A percentile compares a stretch with the other conserved stretches of the same genome.
Evolutionary conservation across 1,140 invertebrate species (phyloP).

Genomic region (Listronotus oregonensis): DNA sequence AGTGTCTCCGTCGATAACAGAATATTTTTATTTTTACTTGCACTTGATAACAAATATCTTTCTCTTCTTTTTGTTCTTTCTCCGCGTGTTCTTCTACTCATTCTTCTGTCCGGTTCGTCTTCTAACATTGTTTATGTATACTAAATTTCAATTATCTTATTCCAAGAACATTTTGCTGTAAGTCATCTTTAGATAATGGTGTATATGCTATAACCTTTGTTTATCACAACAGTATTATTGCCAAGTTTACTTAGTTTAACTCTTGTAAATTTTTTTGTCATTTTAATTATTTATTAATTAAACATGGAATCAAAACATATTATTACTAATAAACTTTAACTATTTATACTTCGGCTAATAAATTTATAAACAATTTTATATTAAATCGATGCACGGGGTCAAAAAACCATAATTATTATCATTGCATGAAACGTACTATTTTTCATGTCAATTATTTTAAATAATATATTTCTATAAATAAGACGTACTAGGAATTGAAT

Average conservation of each 20-base stretch:
- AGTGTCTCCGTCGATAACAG: constrained; percentile 26
- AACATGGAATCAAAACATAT: not conserved
- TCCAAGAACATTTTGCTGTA: constrained; percentile 2
- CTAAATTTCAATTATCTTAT: constrained; percentile 18
- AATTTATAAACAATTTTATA: not conserved
- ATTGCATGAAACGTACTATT: not conserved
- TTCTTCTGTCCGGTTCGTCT: constrained; percentile 25
- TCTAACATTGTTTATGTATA: constrained; percentile 19
- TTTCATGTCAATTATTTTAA: not conserved
- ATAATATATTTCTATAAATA: no score
- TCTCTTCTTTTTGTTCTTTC: constrained; percentile 50
- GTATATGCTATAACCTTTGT: no score
- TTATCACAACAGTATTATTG: no score
- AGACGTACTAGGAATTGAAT: no score
- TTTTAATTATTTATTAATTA: no score
- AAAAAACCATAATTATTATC: constrained; percentile 9
- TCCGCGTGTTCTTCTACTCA: constrained; percentile 46
- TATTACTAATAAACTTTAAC: not conserved
- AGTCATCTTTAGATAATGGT: no score
- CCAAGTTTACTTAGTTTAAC: no score
- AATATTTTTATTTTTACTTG: constrained; percentile 33
- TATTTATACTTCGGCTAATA: not conserved
- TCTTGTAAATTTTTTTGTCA: no score
- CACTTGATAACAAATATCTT: constrained; percentile 44
- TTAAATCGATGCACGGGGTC: not conserved